These are phyloP conservation scores for Parnassius orleans DNA, from an alignment of 2,888 invertebrate species.

Conservation along the genomic window DNA sequence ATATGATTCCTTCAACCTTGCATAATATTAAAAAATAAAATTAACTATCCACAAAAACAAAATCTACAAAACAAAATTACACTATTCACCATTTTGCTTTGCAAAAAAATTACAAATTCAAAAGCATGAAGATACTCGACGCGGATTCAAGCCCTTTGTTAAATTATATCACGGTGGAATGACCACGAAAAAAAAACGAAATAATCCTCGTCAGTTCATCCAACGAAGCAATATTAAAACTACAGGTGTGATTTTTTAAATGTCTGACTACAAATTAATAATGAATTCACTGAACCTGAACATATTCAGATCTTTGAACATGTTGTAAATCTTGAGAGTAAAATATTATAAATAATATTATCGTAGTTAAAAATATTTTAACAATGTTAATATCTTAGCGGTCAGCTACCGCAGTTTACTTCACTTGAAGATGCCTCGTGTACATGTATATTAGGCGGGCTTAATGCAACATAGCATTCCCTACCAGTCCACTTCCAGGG, in stretches of 20 bases:
- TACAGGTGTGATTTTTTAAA: slow-evolving; percentile 1
- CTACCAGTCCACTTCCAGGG: no score
- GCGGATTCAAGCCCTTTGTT: neutral
- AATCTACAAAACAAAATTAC: no score
- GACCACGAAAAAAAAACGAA: slow-evolving; percentile 6
- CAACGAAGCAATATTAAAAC: slow-evolving; percentile 1
- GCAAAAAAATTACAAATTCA: neutral
- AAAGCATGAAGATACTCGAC: neutral
- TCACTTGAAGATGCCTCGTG: no score
- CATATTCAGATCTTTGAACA: slow-evolving; percentile 11
- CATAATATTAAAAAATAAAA: no score
- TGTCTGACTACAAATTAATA: slow-evolving; percentile 13
- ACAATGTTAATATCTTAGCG: no score
- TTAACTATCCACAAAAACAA: no score
- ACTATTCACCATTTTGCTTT: neutral
- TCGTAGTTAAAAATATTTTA: no score
- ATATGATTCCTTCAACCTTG: no score
- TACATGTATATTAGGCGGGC: no score
- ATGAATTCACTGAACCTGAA: slow-evolving; percentile 18
- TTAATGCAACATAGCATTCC: no score
- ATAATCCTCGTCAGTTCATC: slow-evolving; percentile 2
- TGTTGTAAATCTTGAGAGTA: neutral
- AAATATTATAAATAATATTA: no score
- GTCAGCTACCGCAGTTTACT: no score
- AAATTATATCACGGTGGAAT: slow-evolving; percentile 1